Percentiles rank a stretch among this genome's conserved stretches.
Evolutionary conservation across 2,113 vertebrate species (phyloP).

Genomic region (Saimiri boliviensis): DNA sequence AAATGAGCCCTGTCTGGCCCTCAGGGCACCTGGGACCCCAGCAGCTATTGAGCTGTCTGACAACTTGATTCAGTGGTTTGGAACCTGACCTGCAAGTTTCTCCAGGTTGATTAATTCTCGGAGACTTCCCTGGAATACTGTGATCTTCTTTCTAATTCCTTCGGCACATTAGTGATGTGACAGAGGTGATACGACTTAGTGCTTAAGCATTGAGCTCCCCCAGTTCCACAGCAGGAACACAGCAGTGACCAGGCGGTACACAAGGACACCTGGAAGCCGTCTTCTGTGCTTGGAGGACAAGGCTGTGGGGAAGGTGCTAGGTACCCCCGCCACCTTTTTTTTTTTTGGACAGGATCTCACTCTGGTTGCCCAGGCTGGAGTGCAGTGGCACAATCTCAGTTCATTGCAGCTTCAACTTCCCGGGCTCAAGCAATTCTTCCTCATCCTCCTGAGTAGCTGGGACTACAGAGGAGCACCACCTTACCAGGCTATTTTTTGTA

Average conservation of each 20-base stretch:
- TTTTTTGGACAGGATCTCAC: too few relatives aligned
- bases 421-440: too few relatives aligned
- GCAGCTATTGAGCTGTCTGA: not conserved
- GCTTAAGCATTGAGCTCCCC: not conserved
- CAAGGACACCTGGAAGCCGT: not conserved
- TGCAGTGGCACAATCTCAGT: too few relatives aligned
- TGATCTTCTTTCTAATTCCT: not conserved
- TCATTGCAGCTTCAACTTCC: too few relatives aligned
- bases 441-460: too few relatives aligned
- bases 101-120: not conserved
- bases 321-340: not conserved
- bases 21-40: not conserved
- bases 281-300: not conserved
- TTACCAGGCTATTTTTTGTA: too few relatives aligned
- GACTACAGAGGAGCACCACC: too few relatives aligned
- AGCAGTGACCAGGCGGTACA: not conserved
- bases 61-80: not conserved
- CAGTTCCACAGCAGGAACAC: not conserved
- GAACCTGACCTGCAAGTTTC: not conserved
- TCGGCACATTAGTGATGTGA: not conserved
- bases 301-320: not conserved
- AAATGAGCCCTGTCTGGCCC: slow-evolving; percentile 66
- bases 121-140: not conserved
- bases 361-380: too few relatives aligned
- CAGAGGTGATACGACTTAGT: not conserved